phyloP scores from a whole-genome alignment of 2,797 vertebrate genomes.

The Rhabdomys pumilio region DNA sequence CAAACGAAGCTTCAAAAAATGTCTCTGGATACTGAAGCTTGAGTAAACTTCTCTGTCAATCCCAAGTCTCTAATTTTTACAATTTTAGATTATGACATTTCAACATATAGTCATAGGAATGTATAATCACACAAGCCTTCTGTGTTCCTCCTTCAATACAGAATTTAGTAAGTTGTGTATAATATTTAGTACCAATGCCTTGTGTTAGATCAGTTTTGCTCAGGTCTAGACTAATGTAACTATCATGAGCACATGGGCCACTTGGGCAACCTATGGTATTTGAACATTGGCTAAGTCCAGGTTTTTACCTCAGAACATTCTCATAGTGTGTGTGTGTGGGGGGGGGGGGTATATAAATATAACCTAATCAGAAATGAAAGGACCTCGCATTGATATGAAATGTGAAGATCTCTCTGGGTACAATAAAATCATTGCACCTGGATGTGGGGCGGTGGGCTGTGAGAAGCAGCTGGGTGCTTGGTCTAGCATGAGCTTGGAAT shows the following conservation, averaged over 20 bases:
- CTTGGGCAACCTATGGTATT: background rate
- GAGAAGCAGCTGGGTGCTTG: too few relatives aligned
- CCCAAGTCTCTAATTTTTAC: background rate
- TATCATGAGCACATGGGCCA: background rate
- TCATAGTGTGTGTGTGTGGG: background rate
- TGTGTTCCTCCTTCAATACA: background rate
- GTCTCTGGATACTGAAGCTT: background rate
- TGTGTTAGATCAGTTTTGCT: background rate
- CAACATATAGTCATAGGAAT: background rate
- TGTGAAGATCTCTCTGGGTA: background rate
- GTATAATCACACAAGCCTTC: background rate
- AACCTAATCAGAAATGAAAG: background rate
- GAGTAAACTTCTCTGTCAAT: background rate
- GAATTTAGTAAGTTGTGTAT: background rate
- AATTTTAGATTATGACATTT: background rate
- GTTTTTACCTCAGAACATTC: background rate
- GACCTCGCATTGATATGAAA: background rate
- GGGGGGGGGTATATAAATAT: background rate
- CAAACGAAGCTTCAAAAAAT: background rate
- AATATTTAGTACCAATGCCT: background rate
- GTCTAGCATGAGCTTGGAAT: too few relatives aligned
- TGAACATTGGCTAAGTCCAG: background rate
- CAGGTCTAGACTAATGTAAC: background rate
- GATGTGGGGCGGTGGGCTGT: background rate
- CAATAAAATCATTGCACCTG: background rate